Base-by-base conservation (phyloP, 2,113 vertebrate species). In the Pituophis catenifer region DNA sequence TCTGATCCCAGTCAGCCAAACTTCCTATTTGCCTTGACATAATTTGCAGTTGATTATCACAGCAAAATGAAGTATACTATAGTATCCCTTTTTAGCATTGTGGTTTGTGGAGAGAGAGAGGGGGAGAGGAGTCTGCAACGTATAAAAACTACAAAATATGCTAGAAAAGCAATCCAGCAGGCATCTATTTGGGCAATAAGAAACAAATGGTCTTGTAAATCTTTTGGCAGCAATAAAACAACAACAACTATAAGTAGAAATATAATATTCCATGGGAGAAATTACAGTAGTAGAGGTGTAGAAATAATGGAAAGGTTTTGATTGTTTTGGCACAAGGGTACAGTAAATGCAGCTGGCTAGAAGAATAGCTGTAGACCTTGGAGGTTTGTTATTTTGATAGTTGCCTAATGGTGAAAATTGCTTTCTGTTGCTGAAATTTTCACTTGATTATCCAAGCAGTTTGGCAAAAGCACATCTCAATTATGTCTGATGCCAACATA, bases 391-490 rank as follows among this genome's bases (percentile, higher is more conserved):
- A 57, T 86, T 90, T 90, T 93, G 92, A 90, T 86, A 90, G 89
- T 93, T 87, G 75, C 70, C 89, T 93, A 90, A 90, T 90, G 57
- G 92, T 90, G 92, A 65, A 90, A 90, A 93, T 90, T 54, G 81
- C 75, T 90, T 93, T 93, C 81, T 87, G 92, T 87, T 86, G 75
- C 92, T 93, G 53, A 87, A 53, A 90, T 93, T 93, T 93, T 93
- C 89, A 90, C 59, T 90, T 93, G 89, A 90, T 90, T 93, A 90
- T 90, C 55, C 33, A 65, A 86, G 81, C 57, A 65, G 48, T 38
- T 86, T 90, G 75, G 92, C 89, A 38, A 65, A 57, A 93, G 6
- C 81, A 55, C 57, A 90, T 93, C 75, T 33, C 89, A 86, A 90
- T 90, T 90, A 90, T 87, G 50, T 90, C 50, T 53, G 92, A 87